Percentiles rank a stretch among this genome's conserved stretches.
Conservation (phyloP, 2,888 invertebrate species). For the Pegoplata infirma region DNA sequence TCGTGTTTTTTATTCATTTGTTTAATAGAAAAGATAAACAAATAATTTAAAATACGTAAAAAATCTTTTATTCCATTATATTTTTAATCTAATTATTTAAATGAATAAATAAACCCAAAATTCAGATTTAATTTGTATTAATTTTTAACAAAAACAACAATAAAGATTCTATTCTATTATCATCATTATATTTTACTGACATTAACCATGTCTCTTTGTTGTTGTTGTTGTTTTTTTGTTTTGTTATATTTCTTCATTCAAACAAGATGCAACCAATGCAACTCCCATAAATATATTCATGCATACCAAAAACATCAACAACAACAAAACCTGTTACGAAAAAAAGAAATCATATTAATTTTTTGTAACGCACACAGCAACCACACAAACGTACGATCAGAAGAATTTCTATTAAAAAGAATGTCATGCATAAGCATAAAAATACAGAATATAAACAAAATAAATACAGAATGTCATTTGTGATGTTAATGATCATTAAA, state of each 20-base stretch:
- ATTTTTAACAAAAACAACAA: too few relatives aligned
- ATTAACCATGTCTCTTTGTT: background rate
- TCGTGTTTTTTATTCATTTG: too few relatives aligned
- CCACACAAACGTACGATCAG: background rate
- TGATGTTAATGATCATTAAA: background rate
- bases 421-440: constrained; percentile 18
- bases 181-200: background rate
- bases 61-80: too few relatives aligned
- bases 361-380: constrained; percentile 9
- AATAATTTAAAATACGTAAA: too few relatives aligned
- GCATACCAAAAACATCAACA: background rate
- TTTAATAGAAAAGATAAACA: too few relatives aligned
- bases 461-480: background rate
- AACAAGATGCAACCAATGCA: background rate
- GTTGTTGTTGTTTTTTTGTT: too few relatives aligned
- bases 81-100: too few relatives aligned
- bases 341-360: constrained; percentile 36
- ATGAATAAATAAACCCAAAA: too few relatives aligned
- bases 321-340: constrained; percentile 51
- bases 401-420: constrained; percentile 8
- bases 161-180: background rate
- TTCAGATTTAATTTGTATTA: too few relatives aligned
- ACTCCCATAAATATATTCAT: too few relatives aligned
- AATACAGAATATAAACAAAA: constrained; percentile 5
- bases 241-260: too few relatives aligned